Percentiles rank a stretch among this genome's conserved stretches.
Conservation (phyloP, 1,140 invertebrate species). For the Drosophila ironensis region DNA sequence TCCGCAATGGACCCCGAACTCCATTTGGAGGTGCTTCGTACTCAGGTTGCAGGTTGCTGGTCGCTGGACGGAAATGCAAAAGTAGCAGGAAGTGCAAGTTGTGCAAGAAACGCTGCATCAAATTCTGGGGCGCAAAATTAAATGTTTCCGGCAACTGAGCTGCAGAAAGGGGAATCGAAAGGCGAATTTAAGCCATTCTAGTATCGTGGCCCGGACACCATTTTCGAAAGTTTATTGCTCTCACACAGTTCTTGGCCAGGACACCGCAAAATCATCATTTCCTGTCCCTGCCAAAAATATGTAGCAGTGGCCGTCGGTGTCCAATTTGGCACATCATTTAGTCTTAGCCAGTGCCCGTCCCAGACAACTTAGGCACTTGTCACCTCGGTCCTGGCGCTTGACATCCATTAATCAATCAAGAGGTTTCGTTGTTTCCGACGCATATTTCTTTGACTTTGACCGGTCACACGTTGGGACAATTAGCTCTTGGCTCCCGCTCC, state of each 20-base stretch:
- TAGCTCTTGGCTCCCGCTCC: no score
- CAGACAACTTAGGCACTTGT: slow-evolving; percentile 62
- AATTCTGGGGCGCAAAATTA: slow-evolving; percentile 56
- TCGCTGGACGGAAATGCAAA: slow-evolving; percentile 64
- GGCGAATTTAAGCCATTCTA: slow-evolving; percentile 47
- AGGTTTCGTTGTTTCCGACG: slow-evolving; percentile 17
- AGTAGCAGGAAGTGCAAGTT: slow-evolving; percentile 74
- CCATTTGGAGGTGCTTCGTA: slow-evolving; percentile 1
- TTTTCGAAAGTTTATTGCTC: slow-evolving; percentile 72
- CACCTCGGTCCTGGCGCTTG: slow-evolving; percentile 60
- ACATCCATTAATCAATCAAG: slow-evolving; percentile 74
- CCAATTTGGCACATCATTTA: slow-evolving; percentile 76
- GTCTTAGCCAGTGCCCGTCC: slow-evolving; percentile 37
- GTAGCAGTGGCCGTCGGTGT: slow-evolving; percentile 5
- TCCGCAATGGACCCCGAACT: slow-evolving; percentile 59
- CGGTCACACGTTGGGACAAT: slow-evolving; percentile 38
- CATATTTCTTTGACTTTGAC: slow-evolving; percentile 27
- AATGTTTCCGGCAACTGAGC: slow-evolving; percentile 50
- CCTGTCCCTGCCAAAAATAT: neutral
- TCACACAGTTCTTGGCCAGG: slow-evolving; percentile 48
- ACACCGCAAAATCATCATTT: neutral
- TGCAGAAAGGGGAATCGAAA: slow-evolving; percentile 7
- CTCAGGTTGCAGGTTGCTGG: slow-evolving; percentile 37
- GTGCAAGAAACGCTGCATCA: slow-evolving; percentile 56
- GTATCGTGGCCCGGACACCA: slow-evolving; percentile 63